Percentiles rank a stretch among this genome's conserved stretches.
Conservation (phyloP, 1,140 invertebrate species). For the Drosophila busckii region DNA sequence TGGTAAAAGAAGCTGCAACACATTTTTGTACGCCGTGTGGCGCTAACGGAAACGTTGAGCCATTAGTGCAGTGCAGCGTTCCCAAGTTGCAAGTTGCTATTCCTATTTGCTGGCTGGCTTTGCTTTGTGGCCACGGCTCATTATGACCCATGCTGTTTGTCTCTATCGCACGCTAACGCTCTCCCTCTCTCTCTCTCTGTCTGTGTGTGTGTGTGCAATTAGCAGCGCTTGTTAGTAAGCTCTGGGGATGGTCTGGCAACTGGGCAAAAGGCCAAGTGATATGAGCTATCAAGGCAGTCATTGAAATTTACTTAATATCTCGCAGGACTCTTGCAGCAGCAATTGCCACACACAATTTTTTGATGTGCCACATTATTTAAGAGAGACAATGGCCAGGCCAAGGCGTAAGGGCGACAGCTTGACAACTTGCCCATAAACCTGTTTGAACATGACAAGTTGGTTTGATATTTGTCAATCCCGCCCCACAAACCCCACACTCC, state of each 20-base stretch:
- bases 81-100: slow-evolving; percentile 22
- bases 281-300: slow-evolving; percentile 58
- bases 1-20: slow-evolving; percentile 71
- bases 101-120: slow-evolving; percentile 34
- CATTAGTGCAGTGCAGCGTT: slow-evolving; percentile 56
- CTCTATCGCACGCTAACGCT: slow-evolving; percentile 5
- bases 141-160: slow-evolving; percentile 36
- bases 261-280: slow-evolving; percentile 59
- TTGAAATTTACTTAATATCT: slow-evolving; percentile 62
- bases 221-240: slow-evolving; percentile 67
- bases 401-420: slow-evolving; percentile 13
- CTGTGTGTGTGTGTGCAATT: slow-evolving; percentile 48
- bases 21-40: slow-evolving; percentile 75
- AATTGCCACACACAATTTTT: slow-evolving; percentile 12
- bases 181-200: neutral
- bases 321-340: neutral
- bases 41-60: slow-evolving; percentile 72
- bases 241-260: slow-evolving; percentile 37
- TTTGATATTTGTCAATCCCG: slow-evolving; percentile 69
- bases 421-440: slow-evolving; percentile 71
- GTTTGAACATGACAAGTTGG: slow-evolving; percentile 74
- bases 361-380: slow-evolving; percentile 29
- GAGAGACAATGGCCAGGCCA: slow-evolving; percentile 30
- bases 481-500: neutral
- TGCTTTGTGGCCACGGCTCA: slow-evolving; percentile 69